Evolutionary conservation across 2,113 vertebrate genomes (phyloP), one percentile per base, ranked within the genome.

Genomic region (Crotalus viridis): DNA sequence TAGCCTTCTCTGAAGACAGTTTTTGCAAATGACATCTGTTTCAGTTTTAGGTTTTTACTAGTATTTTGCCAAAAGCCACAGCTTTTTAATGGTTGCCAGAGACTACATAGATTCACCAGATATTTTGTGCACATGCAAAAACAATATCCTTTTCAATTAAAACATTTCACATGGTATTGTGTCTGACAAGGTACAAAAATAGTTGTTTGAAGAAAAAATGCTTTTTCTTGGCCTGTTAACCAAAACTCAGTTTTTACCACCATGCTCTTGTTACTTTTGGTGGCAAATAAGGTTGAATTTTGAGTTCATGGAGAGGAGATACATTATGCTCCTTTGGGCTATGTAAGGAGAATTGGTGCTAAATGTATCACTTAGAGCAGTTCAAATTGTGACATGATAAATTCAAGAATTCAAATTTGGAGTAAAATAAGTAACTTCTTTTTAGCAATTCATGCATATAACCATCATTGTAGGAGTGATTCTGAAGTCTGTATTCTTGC

Each of bases 81-180:
- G 97, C 97, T 96, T 96, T 98, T 98, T 98, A 98, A 98, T 97
- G 97, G 95, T 97, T 97, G 96, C 97, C 97, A 98, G 98, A 98
- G 98, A 98, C 97, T 98, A 97, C 97, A 98, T 97, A 98, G 97
- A 97, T 96, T 97, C 97, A 98, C 98, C 97, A 97, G 97, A 98
- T 97, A 97, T 98, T 97, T 97, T 97, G 96, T 97, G 95, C 97
- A 98, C 91, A 96, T 98, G 97, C 98, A 97, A 98, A 98, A 98
- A 98, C 98, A 97, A 97, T 97, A 97, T 96, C 94, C 96, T 97
- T 96, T 97, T 97, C 97, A 97, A 97, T 97, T 97, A 98, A 96
- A 97, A 97, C 96, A 97, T 97, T 95, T 96, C 97, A 97, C 96
- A 96, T 94, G 90, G 94, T 97, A 96, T 96, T 91, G 93, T 94